Base-by-base conservation (phyloP, 2,888 invertebrate genomes). In the Catocala nupta region DNA sequence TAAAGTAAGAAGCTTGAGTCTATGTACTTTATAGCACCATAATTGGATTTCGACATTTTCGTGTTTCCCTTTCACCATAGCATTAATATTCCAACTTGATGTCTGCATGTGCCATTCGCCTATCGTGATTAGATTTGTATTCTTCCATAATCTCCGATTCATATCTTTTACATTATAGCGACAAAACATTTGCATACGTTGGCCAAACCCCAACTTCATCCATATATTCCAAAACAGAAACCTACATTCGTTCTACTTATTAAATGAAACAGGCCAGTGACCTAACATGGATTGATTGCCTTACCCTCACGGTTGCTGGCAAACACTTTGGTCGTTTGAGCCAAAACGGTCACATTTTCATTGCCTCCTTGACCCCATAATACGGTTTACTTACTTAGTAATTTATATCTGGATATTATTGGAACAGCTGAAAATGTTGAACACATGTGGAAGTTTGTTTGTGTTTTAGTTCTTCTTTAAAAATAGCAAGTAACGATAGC, bases 331-430 rank as follows among this genome's bases (percentile, higher is more conserved):
- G 54, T 52, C 48, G 36, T 65, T 55, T 50, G 36, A 75, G 76
- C 78, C 76, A 77, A 73, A 75, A 61, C 54, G 39, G 73, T 70
- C 72, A 72, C 68, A 68, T 58, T 67, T 77, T 71, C 65, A 75
- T 59, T 52, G 71, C 25, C 66, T 65, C 73, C 73, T 76, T 78
- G 76, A 75, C 78, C 78, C 55, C 45, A 65, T 71, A 73, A 56
- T 68, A 60, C 52, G 54, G 52, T 65, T 75, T 62, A 67, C 45
- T 75, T 66, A 13, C 10, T 34, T 25, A 10, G 5, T 43, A 47
- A 36, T 57, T 44, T 13, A 51, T 33, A 10, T 42, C 34, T 16
- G 16, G n/a, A 33, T 49, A 34, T 11, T 34, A 8, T 7, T 25
- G 9, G 5, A 39, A 39, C 25, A 2, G 36, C 36, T 39, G 36